Base-by-base conservation (phyloP, 2,888 invertebrate genomes). In the Heterodera filipjevi region DNA sequence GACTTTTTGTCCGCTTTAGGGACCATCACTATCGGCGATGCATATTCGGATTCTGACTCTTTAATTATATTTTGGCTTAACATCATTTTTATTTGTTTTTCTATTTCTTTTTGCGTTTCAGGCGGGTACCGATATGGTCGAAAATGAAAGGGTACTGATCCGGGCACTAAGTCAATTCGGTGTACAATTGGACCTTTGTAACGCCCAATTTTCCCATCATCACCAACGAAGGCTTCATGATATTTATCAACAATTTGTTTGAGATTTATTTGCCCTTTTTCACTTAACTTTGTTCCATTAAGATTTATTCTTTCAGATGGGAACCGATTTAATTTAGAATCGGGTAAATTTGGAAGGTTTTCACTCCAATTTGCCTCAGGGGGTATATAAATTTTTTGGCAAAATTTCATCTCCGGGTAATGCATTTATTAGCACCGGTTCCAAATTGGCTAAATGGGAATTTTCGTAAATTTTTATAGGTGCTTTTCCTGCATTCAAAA, bases 51-150 rank as follows among this genome's bases (percentile, higher is more conserved):
- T 19, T 27, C 30, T 3, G 80, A 81, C 22, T 76, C 80, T 66
- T 53, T 44, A 33, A 81, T 80, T n/a, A 81, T 79, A 1, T 35
- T 35, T 44, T 82, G 81, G 5, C 39, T 16, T 8, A 81, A 73
- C 81, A 81, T 81, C 8, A 80, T 80, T 53, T 74, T 70, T 22
- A 81, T 77, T 53, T 81, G 81, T 16, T 53, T 10, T 35, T 76
- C 39, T 12, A 77, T 78, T 79, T 79, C 79, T 5, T 66, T 33
- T 14, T 53, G 66, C 8, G 39, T 30, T 30, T 46, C 49, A 14
- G 66, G 46, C 27, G 79, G 39, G 8, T 49, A 73, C 1, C 70
- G 71, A 39, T 79, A 79, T 16, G 72, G 35, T 35, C 72, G 32
- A 10, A 32, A 53, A 10, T 71, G 78, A 10, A 49, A 16, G 2